A percentile compares a stretch with the other conserved stretches of the same genome.
phyloP scores from a whole-genome alignment of 2,797 vertebrate species.

The Nyctalus aviator region DNA sequence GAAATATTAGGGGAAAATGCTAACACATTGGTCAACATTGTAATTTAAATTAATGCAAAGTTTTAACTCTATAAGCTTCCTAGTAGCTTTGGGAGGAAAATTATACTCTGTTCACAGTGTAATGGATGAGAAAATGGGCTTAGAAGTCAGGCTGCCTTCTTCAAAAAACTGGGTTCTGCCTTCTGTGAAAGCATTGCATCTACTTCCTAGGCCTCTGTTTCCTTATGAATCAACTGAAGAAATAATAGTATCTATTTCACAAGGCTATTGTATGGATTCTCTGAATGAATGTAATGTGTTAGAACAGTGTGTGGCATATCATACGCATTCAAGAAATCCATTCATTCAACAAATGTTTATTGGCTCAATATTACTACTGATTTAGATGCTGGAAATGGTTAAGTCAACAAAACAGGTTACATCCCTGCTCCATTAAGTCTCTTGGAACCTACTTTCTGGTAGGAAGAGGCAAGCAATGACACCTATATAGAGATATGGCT shows the following conservation, averaged over 20 bases:
- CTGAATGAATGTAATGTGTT: background rate
- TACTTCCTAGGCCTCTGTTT: background rate
- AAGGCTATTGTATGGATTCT: background rate
- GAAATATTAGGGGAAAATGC: background rate
- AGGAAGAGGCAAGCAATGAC: background rate
- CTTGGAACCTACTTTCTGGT: background rate
- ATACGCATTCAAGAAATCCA: background rate
- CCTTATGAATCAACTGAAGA: background rate
- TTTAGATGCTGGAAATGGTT: background rate
- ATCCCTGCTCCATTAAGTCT: background rate
- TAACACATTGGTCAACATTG: background rate
- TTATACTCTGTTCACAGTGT: background rate
- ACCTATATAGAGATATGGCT: background rate
- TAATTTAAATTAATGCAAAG: conserved; percentile 24
- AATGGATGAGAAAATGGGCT: background rate
- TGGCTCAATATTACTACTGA: background rate
- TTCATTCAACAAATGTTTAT: background rate
- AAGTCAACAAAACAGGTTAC: background rate
- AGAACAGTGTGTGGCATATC: background rate
- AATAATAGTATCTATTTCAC: background rate
- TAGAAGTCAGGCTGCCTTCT: background rate
- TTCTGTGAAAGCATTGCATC: background rate
- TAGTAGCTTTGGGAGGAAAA: background rate
- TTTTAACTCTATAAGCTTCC: background rate
- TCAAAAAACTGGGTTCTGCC: background rate